These are phyloP conservation scores for Eulacestoma nigropectus DNA, from an alignment of 2,113 vertebrate species.

Conservation along the genomic window DNA sequence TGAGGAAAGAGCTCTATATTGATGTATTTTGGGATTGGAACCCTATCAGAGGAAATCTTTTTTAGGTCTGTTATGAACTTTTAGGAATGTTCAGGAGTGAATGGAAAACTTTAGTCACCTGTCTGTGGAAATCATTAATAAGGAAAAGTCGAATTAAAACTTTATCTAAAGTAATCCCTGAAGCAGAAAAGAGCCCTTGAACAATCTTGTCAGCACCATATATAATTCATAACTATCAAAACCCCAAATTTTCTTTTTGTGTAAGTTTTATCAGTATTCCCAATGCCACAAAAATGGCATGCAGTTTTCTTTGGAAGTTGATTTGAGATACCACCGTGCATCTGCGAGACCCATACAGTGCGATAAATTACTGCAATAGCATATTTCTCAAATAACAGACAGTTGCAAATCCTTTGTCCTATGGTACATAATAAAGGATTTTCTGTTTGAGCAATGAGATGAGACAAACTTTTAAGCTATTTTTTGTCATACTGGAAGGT, in stretches of 20 bases:
- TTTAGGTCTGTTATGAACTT: not conserved
- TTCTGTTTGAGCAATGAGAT: conserved; percentile 45
- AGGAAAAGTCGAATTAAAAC: conserved; percentile 53
- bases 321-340: conserved; percentile 58
- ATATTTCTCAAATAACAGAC: conserved; percentile 61
- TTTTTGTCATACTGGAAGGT: conserved; percentile 30
- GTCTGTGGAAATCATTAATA: conserved; percentile 1
- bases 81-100: not conserved
- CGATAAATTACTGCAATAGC: conserved; percentile 63
- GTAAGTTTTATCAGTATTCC: conserved; percentile 56
- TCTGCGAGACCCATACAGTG: conserved; percentile 66
- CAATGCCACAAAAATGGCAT: conserved; percentile 64
- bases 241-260: conserved; percentile 38
- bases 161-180: conserved; percentile 42
- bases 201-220: conserved; percentile 18
- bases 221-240: conserved; percentile 62
- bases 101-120: conserved; percentile 29
- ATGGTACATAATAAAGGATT: conserved; percentile 49
- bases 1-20: not conserved
- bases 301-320: conserved; percentile 67
- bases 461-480: conserved; percentile 26
- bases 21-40: not conserved
- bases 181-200: conserved; percentile 36
- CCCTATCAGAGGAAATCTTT: not conserved
- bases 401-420: conserved; percentile 65